Evolutionary conservation across 1,140 invertebrate species (phyloP).

Genomic region (Drosophila ironensis): DNA sequence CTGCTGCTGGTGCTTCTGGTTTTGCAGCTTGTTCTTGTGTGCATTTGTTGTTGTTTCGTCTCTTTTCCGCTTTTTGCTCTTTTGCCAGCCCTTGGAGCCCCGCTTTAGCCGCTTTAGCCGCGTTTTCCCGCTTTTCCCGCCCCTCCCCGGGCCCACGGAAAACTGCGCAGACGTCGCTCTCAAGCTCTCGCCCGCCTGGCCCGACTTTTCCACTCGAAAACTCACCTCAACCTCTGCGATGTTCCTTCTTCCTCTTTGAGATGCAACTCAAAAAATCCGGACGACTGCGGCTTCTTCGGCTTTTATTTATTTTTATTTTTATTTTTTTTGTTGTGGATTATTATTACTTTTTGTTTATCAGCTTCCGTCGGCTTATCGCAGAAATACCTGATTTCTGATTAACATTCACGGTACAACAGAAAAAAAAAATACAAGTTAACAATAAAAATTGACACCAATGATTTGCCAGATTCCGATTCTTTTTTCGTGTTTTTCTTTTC

Average conservation of each 20-base stretch:
- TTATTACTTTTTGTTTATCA: conserved; percentile 32
- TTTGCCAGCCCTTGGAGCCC: too few relatives aligned
- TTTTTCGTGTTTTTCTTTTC: conserved; percentile 24
- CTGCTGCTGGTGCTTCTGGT: conserved; percentile 22
- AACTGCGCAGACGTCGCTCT: conserved; percentile 43
- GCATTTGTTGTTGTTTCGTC: conserved; percentile 55
- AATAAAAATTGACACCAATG: not conserved
- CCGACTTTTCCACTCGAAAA: conserved; percentile 11
- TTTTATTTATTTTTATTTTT: not conserved
- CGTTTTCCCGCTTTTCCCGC: too few relatives aligned
- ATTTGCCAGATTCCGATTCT: not conserved
- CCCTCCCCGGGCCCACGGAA: not conserved
- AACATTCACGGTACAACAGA: conserved; percentile 19
- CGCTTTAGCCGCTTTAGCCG: too few relatives aligned
- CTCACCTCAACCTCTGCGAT: conserved; percentile 51
- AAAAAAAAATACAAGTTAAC: conserved; percentile 11
- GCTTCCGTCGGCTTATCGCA: conserved; percentile 46
- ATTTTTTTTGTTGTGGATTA: conserved; percentile 9
- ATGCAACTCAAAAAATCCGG: conserved; percentile 5
- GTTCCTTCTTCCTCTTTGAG: not conserved
- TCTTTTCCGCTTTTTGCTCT: conserved; percentile 41
- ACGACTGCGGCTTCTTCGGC: not conserved
- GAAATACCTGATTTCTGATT: conserved; percentile 20
- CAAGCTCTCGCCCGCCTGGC: not conserved
- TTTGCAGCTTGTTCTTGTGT: conserved; percentile 21